Evolutionary conservation across 2,888 invertebrate species (phyloP).

Genomic region (Tetragonisca angustula): DNA sequence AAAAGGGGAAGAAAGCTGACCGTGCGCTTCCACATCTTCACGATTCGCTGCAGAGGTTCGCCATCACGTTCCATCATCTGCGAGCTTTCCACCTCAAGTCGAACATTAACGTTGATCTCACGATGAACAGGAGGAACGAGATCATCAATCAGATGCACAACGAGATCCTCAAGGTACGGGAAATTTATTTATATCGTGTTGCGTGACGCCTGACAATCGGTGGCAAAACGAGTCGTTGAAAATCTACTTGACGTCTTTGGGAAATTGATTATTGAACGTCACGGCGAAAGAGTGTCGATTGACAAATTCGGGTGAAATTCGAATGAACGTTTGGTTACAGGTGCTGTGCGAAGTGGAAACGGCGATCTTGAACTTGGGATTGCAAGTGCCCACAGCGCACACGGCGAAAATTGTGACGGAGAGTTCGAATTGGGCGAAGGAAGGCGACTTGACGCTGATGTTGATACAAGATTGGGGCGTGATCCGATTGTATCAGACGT

Average conservation of each 20-base stretch:
- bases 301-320: background rate
- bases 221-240: no score
- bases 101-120: conserved; percentile 84
- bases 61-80: conserved; percentile 85
- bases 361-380: conserved; percentile 84
- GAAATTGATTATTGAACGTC: no score
- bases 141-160: conserved; percentile 82
- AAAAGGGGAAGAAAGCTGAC: conserved; percentile 85
- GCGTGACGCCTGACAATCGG: no score
- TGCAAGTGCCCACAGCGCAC: conserved; percentile 77
- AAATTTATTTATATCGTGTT: background rate
- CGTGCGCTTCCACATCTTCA: conserved; percentile 86
- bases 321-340: conserved; percentile 63
- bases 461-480: conserved; percentile 87
- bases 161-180: conserved; percentile 79
- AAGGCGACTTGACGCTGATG: conserved; percentile 85
- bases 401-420: conserved; percentile 80
- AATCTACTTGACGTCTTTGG: no score
- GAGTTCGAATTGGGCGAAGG: conserved; percentile 83
- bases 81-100: conserved; percentile 79
- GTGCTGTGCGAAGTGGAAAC: conserved; percentile 87
- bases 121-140: conserved; percentile 84
- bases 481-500: conserved; percentile 86
- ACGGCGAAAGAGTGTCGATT: no score
- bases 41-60: conserved; percentile 85